Evolutionary conservation across 1,140 invertebrate genomes (phyloP), one percentile per base, ranked within the genome.

Genomic region (Scaptodrosophila lebanonensis): DNA sequence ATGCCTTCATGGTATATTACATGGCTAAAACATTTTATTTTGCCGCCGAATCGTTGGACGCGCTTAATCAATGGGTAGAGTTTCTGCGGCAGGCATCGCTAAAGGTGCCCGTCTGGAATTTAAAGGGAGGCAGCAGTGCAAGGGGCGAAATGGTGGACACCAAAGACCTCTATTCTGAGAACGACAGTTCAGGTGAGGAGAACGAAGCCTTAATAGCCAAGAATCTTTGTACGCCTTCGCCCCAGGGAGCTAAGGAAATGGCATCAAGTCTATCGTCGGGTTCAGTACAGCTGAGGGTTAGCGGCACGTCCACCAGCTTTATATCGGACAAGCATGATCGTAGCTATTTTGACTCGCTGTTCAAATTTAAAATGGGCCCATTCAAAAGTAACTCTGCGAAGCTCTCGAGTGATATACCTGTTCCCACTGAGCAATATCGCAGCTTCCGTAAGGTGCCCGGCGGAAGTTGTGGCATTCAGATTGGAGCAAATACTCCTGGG

Each of bases 1-100:
- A 91, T 88, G 94, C 95, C 1, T 97, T 97, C 83, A 97, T 97
- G 89, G 92, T 97, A 13, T 96, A 97, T 82, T 95, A 97, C 83
- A 92, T 93, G 5, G 95, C 92, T 20, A 94, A 94, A 5, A 93
- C 92, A 39, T 97, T 97, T 87, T 96, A 95, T 85, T 97, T 97
- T 88, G 94, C 95, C 0, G 94, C 93, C 35, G 95, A 96, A 67
- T 91, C 92, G 15, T 89, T 91, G 56, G 93, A 95, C 70, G 91
- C 91, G 44, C 89, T 95, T 64, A 89, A 89, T 39, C 88, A 90
- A 22, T 95, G 94, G 94, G 87, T 94, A 6, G 92, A 93, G 63
- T 90, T 91, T 59, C 90, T 95, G 15, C 90, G 90, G 35, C 88
- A 90, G 67, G 93, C 92, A 29, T 94, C 93, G 5, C 83, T 93